These are phyloP conservation scores for Apeira syringaria DNA, from an alignment of 2,888 invertebrate genomes.

Conservation along the genomic window DNA sequence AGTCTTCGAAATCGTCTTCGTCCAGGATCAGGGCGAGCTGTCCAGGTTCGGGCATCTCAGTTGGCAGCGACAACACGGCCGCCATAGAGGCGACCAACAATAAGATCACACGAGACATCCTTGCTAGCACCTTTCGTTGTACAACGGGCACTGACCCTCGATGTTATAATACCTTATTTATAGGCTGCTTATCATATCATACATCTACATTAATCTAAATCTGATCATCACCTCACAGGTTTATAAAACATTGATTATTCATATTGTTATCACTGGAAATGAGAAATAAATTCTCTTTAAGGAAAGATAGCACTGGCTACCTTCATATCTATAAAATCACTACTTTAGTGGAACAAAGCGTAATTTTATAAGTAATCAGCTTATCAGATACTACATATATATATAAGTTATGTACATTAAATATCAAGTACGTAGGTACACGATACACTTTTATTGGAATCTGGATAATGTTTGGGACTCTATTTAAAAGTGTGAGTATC, in stretches of 20 bases:
- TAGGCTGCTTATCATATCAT: not conserved
- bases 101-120: conserved; percentile 34
- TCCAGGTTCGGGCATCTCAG: conserved; percentile 57
- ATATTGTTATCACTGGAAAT: not conserved
- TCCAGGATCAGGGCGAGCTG: conserved; percentile 58
- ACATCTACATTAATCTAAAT: not conserved
- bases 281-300: not conserved
- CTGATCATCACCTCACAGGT: not conserved
- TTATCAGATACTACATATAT: no score
- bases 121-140: conserved; percentile 2
- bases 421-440: no score
- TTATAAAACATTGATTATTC: not conserved
- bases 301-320: not conserved
- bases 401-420: no score
- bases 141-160: conserved; percentile 17
- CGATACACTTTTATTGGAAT: no score
- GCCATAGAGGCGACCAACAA: conserved; percentile 38
- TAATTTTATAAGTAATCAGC: no score
- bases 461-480: no score
- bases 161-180: not conserved
- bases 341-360: no score
- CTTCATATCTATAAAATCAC: no score
- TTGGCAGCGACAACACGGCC: conserved; percentile 41
- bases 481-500: no score
- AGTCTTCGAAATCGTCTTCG: conserved; percentile 76